A percentile compares a stretch with the other conserved stretches of the same genome.
These are phyloP conservation scores for Harmothoe impar DNA, from an alignment of 2,888 invertebrate genomes.

Conservation along the genomic window DNA sequence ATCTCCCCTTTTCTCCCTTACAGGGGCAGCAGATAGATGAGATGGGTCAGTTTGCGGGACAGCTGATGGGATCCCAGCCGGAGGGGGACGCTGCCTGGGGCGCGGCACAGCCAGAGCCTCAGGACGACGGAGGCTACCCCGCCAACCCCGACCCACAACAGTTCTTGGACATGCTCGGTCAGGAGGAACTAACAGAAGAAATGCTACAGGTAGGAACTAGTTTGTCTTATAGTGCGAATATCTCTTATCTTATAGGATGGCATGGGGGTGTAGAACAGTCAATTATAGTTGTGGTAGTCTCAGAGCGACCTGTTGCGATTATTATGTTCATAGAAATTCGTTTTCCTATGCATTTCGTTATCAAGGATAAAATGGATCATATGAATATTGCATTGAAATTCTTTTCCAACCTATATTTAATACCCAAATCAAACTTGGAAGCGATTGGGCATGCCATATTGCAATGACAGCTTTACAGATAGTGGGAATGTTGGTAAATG, in stretches of 20 bases:
- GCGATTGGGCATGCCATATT: too few relatives aligned
- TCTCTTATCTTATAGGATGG: background rate
- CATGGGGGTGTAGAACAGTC: too few relatives aligned
- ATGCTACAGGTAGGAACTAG: slow-evolving; percentile 40
- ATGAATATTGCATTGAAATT: background rate
- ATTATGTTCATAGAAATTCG: too few relatives aligned
- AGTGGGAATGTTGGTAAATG: too few relatives aligned
- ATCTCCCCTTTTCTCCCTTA: background rate
- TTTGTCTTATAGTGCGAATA: background rate
- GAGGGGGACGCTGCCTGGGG: background rate
- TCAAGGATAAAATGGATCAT: too few relatives aligned
- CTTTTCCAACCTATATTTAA: background rate
- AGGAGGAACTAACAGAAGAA: slow-evolving; percentile 19
- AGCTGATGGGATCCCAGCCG: background rate
- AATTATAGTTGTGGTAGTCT: too few relatives aligned
- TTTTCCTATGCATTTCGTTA: too few relatives aligned
- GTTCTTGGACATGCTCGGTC: slow-evolving; percentile 31
- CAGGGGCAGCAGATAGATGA: slow-evolving; percentile 44
- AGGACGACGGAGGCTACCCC: too few relatives aligned
- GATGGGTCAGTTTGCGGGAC: background rate
- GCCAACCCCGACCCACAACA: slow-evolving; percentile 10
- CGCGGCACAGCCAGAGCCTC: background rate
- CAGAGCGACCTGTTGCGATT: too few relatives aligned
- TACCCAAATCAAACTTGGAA: too few relatives aligned
- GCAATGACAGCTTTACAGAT: too few relatives aligned